Percentiles rank a stretch among this genome's conserved stretches.
phyloP scores from a whole-genome alignment of 2,888 invertebrate genomes.

The Orthosia gothica region DNA sequence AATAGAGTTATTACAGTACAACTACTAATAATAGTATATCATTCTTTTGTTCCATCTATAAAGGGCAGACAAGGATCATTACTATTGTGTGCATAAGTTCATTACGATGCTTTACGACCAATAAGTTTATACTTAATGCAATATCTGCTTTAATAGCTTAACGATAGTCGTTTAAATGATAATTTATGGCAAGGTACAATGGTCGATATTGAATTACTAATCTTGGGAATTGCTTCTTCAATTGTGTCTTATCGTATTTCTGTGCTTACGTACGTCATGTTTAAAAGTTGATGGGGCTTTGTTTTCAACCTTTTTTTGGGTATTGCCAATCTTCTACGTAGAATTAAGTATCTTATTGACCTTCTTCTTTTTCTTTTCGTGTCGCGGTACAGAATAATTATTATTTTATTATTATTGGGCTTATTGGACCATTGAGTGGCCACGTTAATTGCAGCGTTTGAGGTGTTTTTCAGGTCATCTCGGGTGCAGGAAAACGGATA shows the following conservation, averaged over 20 bases:
- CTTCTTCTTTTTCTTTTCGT: too few species aligned
- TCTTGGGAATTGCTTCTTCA: conserved; percentile 30
- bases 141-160: conserved; percentile 45
- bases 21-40: conserved; percentile 1
- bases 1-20: conserved; percentile 10
- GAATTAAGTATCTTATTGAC: background rate
- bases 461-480: too few species aligned
- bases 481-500: too few species aligned
- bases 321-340: background rate
- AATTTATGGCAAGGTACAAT: conserved; percentile 29
- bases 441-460: too few species aligned
- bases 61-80: conserved; percentile 29
- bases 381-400: too few species aligned
- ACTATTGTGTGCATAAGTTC: conserved; percentile 36
- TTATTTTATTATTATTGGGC: too few species aligned
- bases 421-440: too few species aligned
- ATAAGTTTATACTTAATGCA: conserved; percentile 52
- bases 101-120: conserved; percentile 48
- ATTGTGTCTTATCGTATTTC: conserved; percentile 1
- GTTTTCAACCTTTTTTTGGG: background rate
- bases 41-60: conserved; percentile 40
- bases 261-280: too few species aligned
- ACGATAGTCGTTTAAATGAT: conserved; percentile 41
- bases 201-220: conserved; percentile 45
- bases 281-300: background rate